Base-by-base conservation (phyloP, 2,888 invertebrate genomes). In the Ichneumoninae sp. region DNA sequence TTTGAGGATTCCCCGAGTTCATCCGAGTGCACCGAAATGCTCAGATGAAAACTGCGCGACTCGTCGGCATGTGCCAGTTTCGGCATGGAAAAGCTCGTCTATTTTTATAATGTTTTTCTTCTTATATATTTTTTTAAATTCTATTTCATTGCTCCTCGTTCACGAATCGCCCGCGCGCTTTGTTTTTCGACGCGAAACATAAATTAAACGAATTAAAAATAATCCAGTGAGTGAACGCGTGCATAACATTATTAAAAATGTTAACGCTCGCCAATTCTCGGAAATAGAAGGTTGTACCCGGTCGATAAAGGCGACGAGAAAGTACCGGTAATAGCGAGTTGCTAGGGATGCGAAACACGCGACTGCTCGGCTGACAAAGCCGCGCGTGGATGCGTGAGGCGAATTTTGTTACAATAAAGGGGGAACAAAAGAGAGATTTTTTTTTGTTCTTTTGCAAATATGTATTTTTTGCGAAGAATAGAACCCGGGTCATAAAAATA, bases 201-300 rank as follows among this genome's bases (percentile, higher is more conserved):
- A 76, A 75, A 74, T 80, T 19, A 40, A 80, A 66, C 50, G 50
- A 78, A 74, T 78, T 78, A 75, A 22, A 57, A 71, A 80, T 69
- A 80, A 68, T 70, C 47, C 22, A 10, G 50, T 33, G 70, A n/a
- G 50, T 13, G 50, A 26, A 79, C 30, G 50, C 70, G 69, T 75
- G 74, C 30, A 47, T 65, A 79, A 84, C 22, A 71, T 85, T 76
- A 82, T 85, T 68, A 72, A 85, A 47, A 85, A 76, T 54, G 33
- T 40, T 68, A 68, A 72, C 40, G 54, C 44, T 72, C 44, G 16
- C 62, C 54, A 36, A 44, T 83, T 78, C 80, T 71, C 65, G 80
- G 80, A 81, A 83, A 78, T 75, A 68, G 77, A 77, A 78, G 80
- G 71, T 72, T 76, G 74, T 4, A 47, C 54, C 68, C 10, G 83